These are phyloP conservation scores for Erpetoichthys calabaricus DNA, from an alignment of 2,797 vertebrate species.

Conservation along the genomic window DNA sequence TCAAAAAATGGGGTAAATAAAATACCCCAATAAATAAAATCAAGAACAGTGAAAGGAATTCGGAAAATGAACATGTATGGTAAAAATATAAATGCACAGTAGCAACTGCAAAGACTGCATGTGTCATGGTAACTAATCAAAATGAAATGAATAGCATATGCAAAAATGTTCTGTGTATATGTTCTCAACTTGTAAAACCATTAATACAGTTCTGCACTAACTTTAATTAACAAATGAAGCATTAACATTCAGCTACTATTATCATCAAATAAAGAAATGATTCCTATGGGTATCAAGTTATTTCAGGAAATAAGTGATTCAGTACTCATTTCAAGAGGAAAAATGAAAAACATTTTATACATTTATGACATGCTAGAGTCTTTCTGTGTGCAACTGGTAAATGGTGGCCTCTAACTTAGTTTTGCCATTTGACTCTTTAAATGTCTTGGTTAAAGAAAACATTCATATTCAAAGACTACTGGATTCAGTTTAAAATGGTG, in stretches of 20 bases:
- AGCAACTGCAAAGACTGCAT: no score
- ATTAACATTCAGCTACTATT: slow-evolving; percentile 2
- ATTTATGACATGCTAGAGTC: not conserved
- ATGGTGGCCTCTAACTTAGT: not conserved
- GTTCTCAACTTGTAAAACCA: slow-evolving; percentile 1
- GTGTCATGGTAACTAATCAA: not conserved
- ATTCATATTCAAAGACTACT: no score
- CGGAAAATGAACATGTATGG: no score
- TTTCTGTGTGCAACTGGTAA: not conserved
- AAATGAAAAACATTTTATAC: not conserved
- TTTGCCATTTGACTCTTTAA: not conserved
- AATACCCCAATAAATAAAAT: no score
- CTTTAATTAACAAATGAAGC: not conserved
- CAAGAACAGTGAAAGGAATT: no score
- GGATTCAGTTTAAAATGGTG: no score
- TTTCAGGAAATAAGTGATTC: not conserved
- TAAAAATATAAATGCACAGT: no score
- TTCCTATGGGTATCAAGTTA: not conserved
- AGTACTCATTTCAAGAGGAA: not conserved
- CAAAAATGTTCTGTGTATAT: not conserved
- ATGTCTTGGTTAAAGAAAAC: no score
- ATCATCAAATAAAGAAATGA: not conserved
- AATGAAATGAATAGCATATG: not conserved
- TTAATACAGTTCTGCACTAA: not conserved
- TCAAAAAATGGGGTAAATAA: no score